Evolutionary conservation across 1,140 invertebrate genomes (phyloP), one percentile per base, ranked within the genome.

Genomic region (Galendromus occidentalis): DNA sequence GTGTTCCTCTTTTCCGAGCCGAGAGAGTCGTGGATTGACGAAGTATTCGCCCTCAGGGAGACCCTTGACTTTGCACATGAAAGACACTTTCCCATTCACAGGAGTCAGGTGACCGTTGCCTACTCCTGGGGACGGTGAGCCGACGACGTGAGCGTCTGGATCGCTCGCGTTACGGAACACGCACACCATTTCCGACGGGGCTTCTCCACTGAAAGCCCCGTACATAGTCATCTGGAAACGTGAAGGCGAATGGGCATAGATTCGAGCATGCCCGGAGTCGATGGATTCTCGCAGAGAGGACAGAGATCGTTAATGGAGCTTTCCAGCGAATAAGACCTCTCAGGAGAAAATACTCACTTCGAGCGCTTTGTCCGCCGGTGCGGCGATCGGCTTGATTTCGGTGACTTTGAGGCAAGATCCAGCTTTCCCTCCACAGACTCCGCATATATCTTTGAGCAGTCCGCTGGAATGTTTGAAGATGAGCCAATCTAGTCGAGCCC

Each of bases 371-470:
- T 67, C 64, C 9, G 65, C 64, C 44, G 65, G 67, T 7, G 66
- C 14, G 6, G 66, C 66, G 22, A 47, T 39, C 14, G 68, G 68
- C 1, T 20, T 20, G 28, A 69, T 65, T n/a, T 28, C 18, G 30
- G 9, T 64, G 25, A 67, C 30, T 47, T 64, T 65, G 39, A 69
- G 64, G n/a, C 68, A 69, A 5, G 68, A 69, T 2, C 9, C 64
- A 20, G 66, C 68, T n/a, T 39, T 63, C n/a, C 68, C 68, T 14
- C 64, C 65, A 29, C 68, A 69, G 7, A 65, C 51, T 22, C 68
- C 68, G 28, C 68, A 69, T 7, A 44, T 41, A 65, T 69, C 68
- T 25, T 47, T 59, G 4, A 33, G 17, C 2, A 29, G 51, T 29
- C 51, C 51, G 9, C 51, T 59, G 51, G 33, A 59, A 59, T 18